Evolutionary conservation across 2,888 invertebrate genomes (phyloP).

Genomic region (Ophion ellenae): DNA sequence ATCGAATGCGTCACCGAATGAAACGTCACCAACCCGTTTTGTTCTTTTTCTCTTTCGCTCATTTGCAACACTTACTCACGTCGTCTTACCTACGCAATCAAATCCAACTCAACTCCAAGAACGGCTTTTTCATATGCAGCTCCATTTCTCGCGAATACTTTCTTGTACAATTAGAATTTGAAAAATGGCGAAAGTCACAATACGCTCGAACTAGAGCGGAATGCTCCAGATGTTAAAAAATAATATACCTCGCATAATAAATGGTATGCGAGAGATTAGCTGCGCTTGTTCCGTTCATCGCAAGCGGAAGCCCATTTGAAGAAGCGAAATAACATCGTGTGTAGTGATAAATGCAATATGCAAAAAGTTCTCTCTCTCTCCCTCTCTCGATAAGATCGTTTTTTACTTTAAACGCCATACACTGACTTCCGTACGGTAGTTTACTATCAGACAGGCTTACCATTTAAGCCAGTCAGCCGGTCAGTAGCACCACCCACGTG

Average conservation of each 20-base stretch:
- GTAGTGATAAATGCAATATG: constrained; percentile 6
- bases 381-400: constrained; percentile 57
- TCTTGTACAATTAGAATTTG: neutral
- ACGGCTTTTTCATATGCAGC: neutral
- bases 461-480: constrained; percentile 65
- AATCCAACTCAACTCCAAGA: neutral
- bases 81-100: neutral
- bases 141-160: neutral
- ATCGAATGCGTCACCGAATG: too few relatives aligned
- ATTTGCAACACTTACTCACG: neutral
- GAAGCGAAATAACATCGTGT: neutral
- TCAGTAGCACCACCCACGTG: constrained; percentile 66
- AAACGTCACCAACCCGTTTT: too few relatives aligned
- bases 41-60: neutral
- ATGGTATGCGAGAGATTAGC: neutral
- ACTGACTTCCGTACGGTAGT: constrained; percentile 60
- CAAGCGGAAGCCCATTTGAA: neutral
- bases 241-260: neutral
- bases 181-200: neutral
- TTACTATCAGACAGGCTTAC: constrained; percentile 39
- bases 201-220: neutral
- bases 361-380: constrained; percentile 12
- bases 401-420: constrained; percentile 29
- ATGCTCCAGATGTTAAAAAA: neutral
- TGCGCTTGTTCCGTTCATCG: neutral